Base-by-base conservation (phyloP, 2,113 vertebrate species). In the Abramis brama region DNA sequence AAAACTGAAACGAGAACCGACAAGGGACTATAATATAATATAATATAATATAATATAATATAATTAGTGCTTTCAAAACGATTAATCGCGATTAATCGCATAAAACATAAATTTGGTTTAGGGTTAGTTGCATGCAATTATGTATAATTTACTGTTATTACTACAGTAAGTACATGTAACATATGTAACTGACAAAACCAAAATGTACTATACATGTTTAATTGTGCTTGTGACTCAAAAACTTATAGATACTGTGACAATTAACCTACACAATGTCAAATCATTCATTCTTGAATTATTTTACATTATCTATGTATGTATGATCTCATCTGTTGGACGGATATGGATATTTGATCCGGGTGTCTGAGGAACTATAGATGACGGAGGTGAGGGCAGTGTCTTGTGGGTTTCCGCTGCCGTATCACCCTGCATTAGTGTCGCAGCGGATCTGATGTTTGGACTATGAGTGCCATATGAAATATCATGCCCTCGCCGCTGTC, bases 391-490 rank as follows among this genome's bases (percentile, higher is more conserved):
- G 83, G 60, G 45, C 89, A 60, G 21, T 39, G 81, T 83, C 81
- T 91, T 90, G 90, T 89, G 90, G 87, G 90, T 89, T 91, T 90
- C 90, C 91, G 92, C 91, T 93, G 45, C 10, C 57, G 55, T 23
- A 50, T 74, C 89, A 86, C 91, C 79, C 79, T 91, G 91, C 92
- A 93, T 94, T 93, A 95, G 93, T 92, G 92, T 94, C 93, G 91
- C 88, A 90, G 88, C 89, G 75, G 85, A 91, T 91, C 91, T 91
- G 78, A 86, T 88, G 88, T 87, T 89, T 90, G 90, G 90, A 91
- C 93, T 93, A 89, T 90, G 93, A 91, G 91, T 88, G 92, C 73
- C 91, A 94, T 93, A 93, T 94, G 92, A 93, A 94, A 94, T 94
- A 95, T 94, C 92, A 93, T 91, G 93, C 91, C 93, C 91, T 85